Evolutionary conservation across 2,797 vertebrate genomes (phyloP).

Genomic region (Rhabdophis nuchalis): DNA sequence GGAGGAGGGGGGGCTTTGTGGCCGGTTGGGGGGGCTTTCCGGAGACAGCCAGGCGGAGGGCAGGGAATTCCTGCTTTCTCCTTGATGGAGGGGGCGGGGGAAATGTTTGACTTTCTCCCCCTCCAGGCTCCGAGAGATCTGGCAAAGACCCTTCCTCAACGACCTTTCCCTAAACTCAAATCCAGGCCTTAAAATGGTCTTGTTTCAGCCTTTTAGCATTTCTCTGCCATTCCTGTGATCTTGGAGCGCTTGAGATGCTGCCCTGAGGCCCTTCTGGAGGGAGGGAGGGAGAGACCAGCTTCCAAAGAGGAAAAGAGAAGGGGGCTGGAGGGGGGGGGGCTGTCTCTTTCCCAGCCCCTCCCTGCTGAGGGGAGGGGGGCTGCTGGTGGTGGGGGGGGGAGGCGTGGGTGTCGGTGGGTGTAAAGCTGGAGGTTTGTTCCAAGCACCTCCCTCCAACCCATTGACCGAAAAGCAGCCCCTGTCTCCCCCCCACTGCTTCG

Average conservation of each 20-base stretch:
- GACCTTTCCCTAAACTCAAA: neutral
- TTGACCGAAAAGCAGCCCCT: neutral
- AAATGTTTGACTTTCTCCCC: neutral
- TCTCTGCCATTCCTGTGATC: neutral
- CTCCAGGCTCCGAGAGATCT: neutral
- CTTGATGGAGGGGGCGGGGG: neutral
- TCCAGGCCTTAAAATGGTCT: neutral
- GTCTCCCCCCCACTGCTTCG: neutral
- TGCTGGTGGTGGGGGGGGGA: fast-evolving
- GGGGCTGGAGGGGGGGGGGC: neutral
- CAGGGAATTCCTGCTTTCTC: neutral
- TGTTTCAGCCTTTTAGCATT: neutral
- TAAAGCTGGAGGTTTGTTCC: neutral
- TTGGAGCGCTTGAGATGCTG: neutral
- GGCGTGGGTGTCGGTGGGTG: too few relatives aligned
- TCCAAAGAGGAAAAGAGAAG: neutral
- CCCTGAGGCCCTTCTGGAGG: neutral
- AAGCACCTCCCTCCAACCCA: neutral
- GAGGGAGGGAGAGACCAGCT: neutral
- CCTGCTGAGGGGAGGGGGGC: neutral
- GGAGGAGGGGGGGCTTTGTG: neutral
- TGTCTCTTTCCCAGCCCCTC: neutral
- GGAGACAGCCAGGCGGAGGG: neutral
- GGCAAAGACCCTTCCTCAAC: neutral
- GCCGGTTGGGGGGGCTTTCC: neutral